Conservation (phyloP, 1,140 invertebrate species). For the Drosophila obscura region DNA sequence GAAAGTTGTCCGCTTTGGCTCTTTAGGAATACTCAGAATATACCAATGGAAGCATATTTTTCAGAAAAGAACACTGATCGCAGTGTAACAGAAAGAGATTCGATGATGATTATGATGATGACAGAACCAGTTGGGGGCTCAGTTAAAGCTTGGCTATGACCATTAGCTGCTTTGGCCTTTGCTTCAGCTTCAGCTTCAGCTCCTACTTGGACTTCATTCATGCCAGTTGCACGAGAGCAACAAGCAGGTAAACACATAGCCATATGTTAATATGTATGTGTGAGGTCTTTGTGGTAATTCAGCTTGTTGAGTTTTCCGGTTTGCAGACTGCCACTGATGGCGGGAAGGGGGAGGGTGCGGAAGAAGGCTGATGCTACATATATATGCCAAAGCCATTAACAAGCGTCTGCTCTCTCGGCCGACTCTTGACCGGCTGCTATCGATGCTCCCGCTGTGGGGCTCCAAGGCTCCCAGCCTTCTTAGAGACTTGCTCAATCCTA, state of each 20-base stretch:
- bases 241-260: constrained; percentile 11
- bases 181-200: constrained; percentile 33
- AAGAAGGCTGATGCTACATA: too few species aligned
- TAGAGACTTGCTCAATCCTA: constrained; percentile 34
- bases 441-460: too few species aligned
- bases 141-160: constrained; percentile 33
- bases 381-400: constrained; percentile 24
- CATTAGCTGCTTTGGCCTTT: constrained; percentile 33
- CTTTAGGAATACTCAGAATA: too few species aligned
- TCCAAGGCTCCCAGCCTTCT: neutral
- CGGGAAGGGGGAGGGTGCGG: too few species aligned
- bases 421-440: too few species aligned
- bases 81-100: neutral
- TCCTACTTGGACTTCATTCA: constrained; percentile 14
- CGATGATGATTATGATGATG: constrained; percentile 23
- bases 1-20: too few species aligned
- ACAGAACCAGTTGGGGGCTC: constrained; percentile 37
- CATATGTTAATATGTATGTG: too few species aligned
- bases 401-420: constrained; percentile 8
- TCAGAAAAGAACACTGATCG: too few species aligned
- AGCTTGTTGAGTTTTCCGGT: constrained; percentile 24
- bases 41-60: too few species aligned
- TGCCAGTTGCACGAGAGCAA: constrained; percentile 15
- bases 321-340: constrained; percentile 5
- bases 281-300: constrained; percentile 24